Evolutionary conservation across 92 coral and sea anemone genomes (phyloP), one percentile per base, ranked within the genome.

Genomic region (Plumapathes pennacea): DNA sequence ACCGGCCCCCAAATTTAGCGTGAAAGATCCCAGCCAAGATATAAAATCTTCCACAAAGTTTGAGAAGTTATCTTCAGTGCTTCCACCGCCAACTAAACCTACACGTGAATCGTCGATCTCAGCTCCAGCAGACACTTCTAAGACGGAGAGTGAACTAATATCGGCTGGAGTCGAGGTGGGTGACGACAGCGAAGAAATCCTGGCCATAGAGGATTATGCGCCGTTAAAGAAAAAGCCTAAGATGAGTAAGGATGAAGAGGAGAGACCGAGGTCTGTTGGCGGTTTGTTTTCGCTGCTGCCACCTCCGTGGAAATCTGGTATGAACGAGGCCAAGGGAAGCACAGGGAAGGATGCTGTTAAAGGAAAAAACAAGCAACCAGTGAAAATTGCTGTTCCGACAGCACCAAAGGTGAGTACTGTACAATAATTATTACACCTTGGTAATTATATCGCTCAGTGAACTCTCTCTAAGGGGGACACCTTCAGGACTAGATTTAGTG

Each of bases 261-360:
- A 72, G 20, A 45, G 77, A 41, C 83, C 67, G 12, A 91, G 54
- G 72, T 91, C 97, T 25, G 88, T 91, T 6, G 97, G 97, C 10
- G 83, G 88, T 60, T 59, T 91, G 39, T 91, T 91, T 52, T 91
- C 97, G 21, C 82, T 87, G 29, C 75, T 91, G 46, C 96, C 96
- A 7, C 66, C 89, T 10, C 97, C 97, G 0, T 90, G 97, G 97
- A 74, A 69, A 39, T 57, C 77, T 10, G 69, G 74, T 31, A 45
- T 43, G 28, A 60, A 82, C 15, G 69, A 78, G 71, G 64, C 62
- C 48, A 49, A 19, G 10, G 77, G 44, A 27, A 52, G 62, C 5
- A 50, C 43, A 21, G 76, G 67, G 34, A 85, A 59, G 67, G 66
- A 74, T 42, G 52, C 40, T 12, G 40, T 28, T 4, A 29, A 28